Base-by-base conservation (phyloP, 2,113 vertebrate genomes). In the Rhombomys opimus region DNA sequence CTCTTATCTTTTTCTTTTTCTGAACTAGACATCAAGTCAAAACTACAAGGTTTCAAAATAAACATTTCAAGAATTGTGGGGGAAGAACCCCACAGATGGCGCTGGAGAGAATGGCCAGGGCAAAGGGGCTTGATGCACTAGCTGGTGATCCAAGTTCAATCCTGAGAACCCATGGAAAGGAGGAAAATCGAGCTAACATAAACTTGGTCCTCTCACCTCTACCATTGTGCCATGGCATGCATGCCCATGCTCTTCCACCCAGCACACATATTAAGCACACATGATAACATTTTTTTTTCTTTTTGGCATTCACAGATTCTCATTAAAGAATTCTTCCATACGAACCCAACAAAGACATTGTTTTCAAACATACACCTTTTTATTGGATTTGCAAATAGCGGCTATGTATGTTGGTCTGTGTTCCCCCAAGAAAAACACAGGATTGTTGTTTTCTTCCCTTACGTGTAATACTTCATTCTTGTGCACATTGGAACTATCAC, bases 261-360 rank as follows among this genome's bases (percentile, higher is more conserved):
- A 50, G 61, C 27, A 67, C 61, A 86, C n/a, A 46, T 14, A 22
- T 65, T 25, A 65, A 41, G 14, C 41, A 67, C 82, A 86, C 17
- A 86, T 27, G 10, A 67, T 86, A 67, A 32, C 15, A 50, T 30
- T 46, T 17, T 73, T 35, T 73, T 61, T 82, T 35, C 41, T 61
- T 82, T 82, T 57, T 57, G 54, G n/a, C 17, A 30, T 30, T 35
- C 78, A 63, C 61, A 84, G 30, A 41, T 92, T 90, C 35, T 94
- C 27, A 92, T 92, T 17, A 86, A 89, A 89, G 88, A 82, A 78
- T 75, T 85, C 67, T 91, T 95, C 78, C 87, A 50, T 90, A 61
- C 95, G 94, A 68, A 17, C 10, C 38, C 65, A 88, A 46, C 59
- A 7, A 70, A 94, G 80, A 80, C 72, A 59, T 20, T 61, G 27